Base-by-base conservation (phyloP, 2,888 invertebrate species). In the Heterodera filipjevi region DNA sequence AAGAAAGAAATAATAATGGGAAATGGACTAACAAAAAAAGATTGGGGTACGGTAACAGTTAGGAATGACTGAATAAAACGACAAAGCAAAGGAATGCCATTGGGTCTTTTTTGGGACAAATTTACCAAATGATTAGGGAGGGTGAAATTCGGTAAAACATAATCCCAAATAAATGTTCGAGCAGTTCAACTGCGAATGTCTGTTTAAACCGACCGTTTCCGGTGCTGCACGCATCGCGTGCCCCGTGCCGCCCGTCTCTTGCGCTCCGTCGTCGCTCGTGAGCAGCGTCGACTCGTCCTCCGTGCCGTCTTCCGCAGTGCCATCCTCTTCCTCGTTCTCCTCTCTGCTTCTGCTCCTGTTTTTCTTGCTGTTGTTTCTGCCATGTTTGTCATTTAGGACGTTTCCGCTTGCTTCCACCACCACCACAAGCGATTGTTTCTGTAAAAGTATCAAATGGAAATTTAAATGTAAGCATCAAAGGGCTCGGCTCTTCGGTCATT, bases 171-270 rank as follows among this genome's bases (percentile, higher is more conserved):
- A n/a, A n/a, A n/a, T n/a, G n/a, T n/a, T n/a, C n/a, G n/a, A n/a
- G n/a, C n/a, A n/a, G n/a, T n/a, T n/a, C n/a, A n/a, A n/a, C n/a
- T 39, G 39, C 39, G 8, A 39, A 39, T 39, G 1, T 39, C 39
- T 1, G 39, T 59, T 30, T 59, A n/a, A 66, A 72, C 84, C 68
- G 81, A 86, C 86, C 78, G 86, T 86, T 33, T 85, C 86, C 3
- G 85, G 85, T 14, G 85, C 83, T 0, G 87, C 85, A 66, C 87
- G 80, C 5, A 84, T 81, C 32, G 82, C 81, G 49, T 86, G 84
- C 46, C 80, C 80, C 22, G 82, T 64, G 33, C 71, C 75, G 33
- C 73, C 74, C 53, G 39, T 53, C 68, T 39, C 70, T n/a, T 64
- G 76, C 35, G 64, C 77, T 53, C 81, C 80, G 68, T 79, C 82